Evolutionary conservation across 2,797 vertebrate species (phyloP), one percentile per base, ranked within the genome.

Genomic region (Micrastur ruficollis): DNA sequence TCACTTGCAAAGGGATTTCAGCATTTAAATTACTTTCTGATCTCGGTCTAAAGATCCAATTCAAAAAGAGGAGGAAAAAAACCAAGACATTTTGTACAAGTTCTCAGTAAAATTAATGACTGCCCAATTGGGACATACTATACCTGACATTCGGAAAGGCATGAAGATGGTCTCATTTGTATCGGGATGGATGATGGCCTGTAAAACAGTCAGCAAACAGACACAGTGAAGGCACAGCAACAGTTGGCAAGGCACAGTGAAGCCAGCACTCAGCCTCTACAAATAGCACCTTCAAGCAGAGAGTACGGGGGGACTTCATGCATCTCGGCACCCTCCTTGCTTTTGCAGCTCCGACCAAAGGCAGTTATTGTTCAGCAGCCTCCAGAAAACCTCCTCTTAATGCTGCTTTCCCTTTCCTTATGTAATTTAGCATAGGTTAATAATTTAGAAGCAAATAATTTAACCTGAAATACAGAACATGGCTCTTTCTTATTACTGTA

Each of bases 101-200:
- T 3, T 16, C 44, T 15, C 7, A 9, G 23, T 2, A 11, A 31
- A 49, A 20, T 0, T 1, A 6, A 2, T 0, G 27, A 7, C 6
- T 14, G 46, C 9, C 31, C 3, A 3, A 9, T 1, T 2, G 4
- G 47, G 16, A 5, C 6, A 12, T 25, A 6, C 40, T 47, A 1
- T 98, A 99, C 99, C 99, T 99, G 99, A 99, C 99, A 99, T 99
- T 66, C 99, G 98, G 98, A 99, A 99, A 88, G 99, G 99, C 99
- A 99, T 99, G 98, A 99, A 98, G 98, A 99, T 99, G 98, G 99
- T 99, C 98, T 99, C 99, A 38, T 98, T 99, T 0, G 99, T 99
- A 95, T 99, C 99, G 1, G 99, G 99, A 85, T 99, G 99, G 96
- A 99, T 98, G 98, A 99, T 99, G 95, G 99, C 99, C 99, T 99